Evolutionary conservation across 2,113 vertebrate species (phyloP).

Genomic region (Dipodomys stephensi): DNA sequence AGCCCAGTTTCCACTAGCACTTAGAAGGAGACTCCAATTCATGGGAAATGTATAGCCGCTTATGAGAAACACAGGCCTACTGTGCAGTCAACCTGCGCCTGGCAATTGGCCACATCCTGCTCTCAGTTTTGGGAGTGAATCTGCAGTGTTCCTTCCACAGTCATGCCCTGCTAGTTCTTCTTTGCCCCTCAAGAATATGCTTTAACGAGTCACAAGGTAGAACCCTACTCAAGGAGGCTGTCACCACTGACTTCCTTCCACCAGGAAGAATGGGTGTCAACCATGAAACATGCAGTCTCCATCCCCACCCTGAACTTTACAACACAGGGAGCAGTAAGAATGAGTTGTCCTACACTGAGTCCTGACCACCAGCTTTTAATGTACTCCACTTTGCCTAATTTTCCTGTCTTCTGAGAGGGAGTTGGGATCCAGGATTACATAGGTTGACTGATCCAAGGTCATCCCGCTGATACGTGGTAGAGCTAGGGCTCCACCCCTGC

Average conservation of each 20-base stretch:
- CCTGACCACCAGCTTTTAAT: neutral
- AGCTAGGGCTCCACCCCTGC: neutral
- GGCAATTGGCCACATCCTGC: fast-evolving
- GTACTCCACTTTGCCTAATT: neutral
- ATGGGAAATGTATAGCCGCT: neutral
- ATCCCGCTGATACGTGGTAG: neutral
- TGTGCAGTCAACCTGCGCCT: neutral
- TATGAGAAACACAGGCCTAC: neutral
- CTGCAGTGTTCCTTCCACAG: neutral
- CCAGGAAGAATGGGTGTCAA: neutral
- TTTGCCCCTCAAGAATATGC: neutral
- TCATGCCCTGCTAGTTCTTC: neutral
- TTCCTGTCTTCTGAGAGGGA: neutral
- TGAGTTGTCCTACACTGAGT: neutral
- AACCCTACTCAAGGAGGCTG: neutral
- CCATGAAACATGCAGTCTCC: too few species aligned
- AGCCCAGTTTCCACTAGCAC: too few species aligned
- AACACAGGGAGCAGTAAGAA: neutral
- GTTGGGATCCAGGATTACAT: neutral
- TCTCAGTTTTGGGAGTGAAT: neutral
- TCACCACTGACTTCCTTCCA: neutral
- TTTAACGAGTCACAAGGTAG: neutral
- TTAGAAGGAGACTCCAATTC: neutral
- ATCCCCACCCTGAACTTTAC: neutral
- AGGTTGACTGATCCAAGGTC: neutral